Base-by-base conservation (phyloP, 2,888 invertebrate species). In the Drosophila nigricruria region DNA sequence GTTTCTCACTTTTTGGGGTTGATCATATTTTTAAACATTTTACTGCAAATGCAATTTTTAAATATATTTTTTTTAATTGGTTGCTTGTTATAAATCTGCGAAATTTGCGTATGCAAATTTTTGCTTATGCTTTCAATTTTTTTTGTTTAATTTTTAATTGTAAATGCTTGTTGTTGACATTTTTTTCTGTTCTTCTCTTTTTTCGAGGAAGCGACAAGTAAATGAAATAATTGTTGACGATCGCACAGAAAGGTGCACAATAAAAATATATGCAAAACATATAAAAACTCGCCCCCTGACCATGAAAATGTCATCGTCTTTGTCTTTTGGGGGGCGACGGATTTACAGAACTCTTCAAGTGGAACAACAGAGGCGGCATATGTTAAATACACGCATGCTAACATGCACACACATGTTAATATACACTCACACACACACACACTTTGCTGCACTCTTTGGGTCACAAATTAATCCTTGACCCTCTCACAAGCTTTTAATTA, bases 401-500 rank as follows among this genome's bases (percentile, higher is more conserved):
- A 10, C 3, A 36, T 10, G 18, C 9, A 49, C 32, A 47, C 10
- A 64, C 10, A 27, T 38, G 18, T 27, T 47, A 18, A 43, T 18
- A 42, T 6, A 50, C 14, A 47, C 47, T 36, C 23, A 18, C 34
- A 49, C 52, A 57, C 45, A 61, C 38, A 34, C 10, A 62, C 8
- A 62, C 14, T 47, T 14, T 57, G 30, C 14, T 59, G 52, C 59
- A 67, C 47, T 77, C 59, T 66, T 66, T 63, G 74, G 78, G 79
- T 78, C 75, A 71, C 79, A 77, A 90, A 88, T 90, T 90, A 90
- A 90, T 89, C 89, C 89, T 77, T 90, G 90, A 90, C 90, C 91
- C 77, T 75, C 65, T n/a, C 23, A 16, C 40, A 62, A 72, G 71
- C 73, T 77, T 59, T 82, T 84, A 89, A 91, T 90, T 88, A 81